A percentile compares a stretch with the other conserved stretches of the same genome.
These are phyloP conservation scores for Setipinna tenuifilis DNA, from an alignment of 2,797 vertebrate genomes.

Conservation along the genomic window DNA sequence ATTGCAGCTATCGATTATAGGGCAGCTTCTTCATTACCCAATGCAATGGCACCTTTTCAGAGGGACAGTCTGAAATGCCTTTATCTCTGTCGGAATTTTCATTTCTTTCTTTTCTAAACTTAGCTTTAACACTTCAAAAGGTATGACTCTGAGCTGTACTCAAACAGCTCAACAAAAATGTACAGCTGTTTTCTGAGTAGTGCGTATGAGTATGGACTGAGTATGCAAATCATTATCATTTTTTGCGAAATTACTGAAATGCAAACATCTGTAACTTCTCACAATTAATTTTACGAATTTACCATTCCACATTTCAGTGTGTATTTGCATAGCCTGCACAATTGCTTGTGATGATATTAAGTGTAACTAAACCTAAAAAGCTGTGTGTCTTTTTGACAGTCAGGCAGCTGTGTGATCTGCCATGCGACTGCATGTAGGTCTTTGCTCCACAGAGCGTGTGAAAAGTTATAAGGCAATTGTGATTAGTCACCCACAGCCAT, in stretches of 20 bases:
- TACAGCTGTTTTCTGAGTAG: background rate
- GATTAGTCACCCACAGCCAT: background rate
- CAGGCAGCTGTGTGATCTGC: background rate
- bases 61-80: background rate
- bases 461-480: background rate
- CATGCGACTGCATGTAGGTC: background rate
- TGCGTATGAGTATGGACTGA: too few relatives aligned
- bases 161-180: background rate
- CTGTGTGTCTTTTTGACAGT: background rate
- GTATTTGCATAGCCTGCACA: too few relatives aligned
- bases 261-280: too few relatives aligned
- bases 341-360: too few relatives aligned
- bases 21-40: background rate
- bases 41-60: background rate
- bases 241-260: background rate
- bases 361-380: background rate
- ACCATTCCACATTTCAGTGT: too few relatives aligned
- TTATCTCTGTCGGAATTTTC: background rate
- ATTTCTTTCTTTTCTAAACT: background rate
- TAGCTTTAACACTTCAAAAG: background rate
- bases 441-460: background rate
- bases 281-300: too few relatives aligned
- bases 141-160: background rate
- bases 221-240: background rate
- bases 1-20: background rate